A percentile compares a stretch with the other conserved stretches of the same genome.
These are phyloP conservation scores for Ptychodera flava DNA, from an alignment of 35 echinoderm and acorn worm genomes.

Conservation along the genomic window DNA sequence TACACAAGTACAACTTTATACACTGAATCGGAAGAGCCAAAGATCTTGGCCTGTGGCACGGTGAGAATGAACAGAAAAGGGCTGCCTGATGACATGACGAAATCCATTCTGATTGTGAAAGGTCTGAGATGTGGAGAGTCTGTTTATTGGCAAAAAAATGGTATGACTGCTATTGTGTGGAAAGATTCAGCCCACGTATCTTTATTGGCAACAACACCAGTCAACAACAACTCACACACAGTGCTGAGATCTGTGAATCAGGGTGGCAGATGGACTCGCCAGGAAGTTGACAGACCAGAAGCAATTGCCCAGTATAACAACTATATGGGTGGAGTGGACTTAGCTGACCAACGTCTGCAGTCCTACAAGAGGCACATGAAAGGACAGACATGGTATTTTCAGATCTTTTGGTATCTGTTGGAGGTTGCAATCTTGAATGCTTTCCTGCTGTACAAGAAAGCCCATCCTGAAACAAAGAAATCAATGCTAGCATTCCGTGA, in stretches of 20 bases:
- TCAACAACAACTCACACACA: neutral
- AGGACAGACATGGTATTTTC: neutral
- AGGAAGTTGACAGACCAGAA: neutral
- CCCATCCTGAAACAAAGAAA: neutral
- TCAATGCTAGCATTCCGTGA: neutral
- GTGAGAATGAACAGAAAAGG: neutral
- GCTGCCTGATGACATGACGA: neutral
- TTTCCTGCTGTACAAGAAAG: neutral
- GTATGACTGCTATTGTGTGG: neutral
- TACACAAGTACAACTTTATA: neutral
- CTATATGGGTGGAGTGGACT: neutral
- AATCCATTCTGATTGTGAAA: neutral
- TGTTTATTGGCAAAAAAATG: neutral
- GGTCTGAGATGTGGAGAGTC: neutral
- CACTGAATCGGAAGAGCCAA: neutral
- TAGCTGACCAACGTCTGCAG: neutral
- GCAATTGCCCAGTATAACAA: neutral
- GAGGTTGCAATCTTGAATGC: neutral
- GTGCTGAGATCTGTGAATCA: neutral
- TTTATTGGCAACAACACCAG: neutral
- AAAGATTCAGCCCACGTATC: neutral
- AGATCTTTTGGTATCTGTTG: neutral
- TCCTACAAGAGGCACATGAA: neutral
- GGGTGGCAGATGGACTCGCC: neutral
- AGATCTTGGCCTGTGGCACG: neutral